Evolutionary conservation across 2,113 vertebrate species (phyloP), one percentile per base, ranked within the genome.

Genomic region (Rhagologus leucostigma): DNA sequence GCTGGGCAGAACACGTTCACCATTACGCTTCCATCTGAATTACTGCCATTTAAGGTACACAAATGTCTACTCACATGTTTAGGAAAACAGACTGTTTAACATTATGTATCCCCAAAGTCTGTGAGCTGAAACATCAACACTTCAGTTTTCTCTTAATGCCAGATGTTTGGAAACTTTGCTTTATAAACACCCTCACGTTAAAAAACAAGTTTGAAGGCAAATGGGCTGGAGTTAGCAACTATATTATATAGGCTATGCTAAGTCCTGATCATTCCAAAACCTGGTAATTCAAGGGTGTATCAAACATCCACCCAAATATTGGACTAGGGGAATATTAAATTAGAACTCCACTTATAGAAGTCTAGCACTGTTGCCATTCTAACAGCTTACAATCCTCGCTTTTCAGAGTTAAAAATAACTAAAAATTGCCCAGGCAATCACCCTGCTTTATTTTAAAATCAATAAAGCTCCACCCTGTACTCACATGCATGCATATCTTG

Each of bases 121-220:
- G n/a, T 75, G 80, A 85, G 93, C 33, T 84, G 65, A 90, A 93
- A 95, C 75, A 87, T 77, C 78, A 94, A 73, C 81, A 52, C 68
- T 95, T 84, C 62, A 29, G 59, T 55, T 64, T 78, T 78, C 82
- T 64, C 75, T 52, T 71, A 17, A 23, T 3, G 52, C 44, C 93
- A 95, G 73, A 81, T 91, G 84, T 85, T 88, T 88, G 62, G 47
- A 90, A 91, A 85, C 35, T 46, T 67, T 76, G 50, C 33, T 74
- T 87, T 94, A 50, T 67, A 89, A 96, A 69, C 46, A 60, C 81
- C 65, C 77, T 81, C 1, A 4, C 1, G 29, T 30, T 74, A 69
- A 70, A 93, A 91, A 82, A 74, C 27, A 80, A 91, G 32, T 46
- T 30, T 65, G 67, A 49, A 60, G n/a, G 62, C 33, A 78, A 87